Evolutionary conservation across 2,113 vertebrate species (phyloP), one percentile per base, ranked within the genome.

Genomic region (Agapornis roseicollis): DNA sequence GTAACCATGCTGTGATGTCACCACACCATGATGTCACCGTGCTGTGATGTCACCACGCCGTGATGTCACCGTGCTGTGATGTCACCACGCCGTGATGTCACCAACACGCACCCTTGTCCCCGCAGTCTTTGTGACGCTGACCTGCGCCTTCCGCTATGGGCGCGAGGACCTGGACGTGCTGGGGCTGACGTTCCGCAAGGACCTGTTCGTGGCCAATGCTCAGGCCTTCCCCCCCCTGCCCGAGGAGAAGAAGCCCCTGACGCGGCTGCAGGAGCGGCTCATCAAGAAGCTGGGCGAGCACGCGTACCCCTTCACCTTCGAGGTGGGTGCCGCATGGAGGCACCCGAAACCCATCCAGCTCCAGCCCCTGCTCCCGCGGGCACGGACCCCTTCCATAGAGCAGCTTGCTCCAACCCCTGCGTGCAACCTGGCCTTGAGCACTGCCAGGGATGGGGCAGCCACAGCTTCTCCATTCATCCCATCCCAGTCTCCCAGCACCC

Each of bases 211-310:
- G 85, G 98, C 99, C 81, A 99, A 99, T 18, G 96, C 98, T 66
- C 99, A 99, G 96, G 98, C 98, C 16, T 99, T 99, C 78, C 99
- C 99, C 1, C 99, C 99, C 0, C 69, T 98, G 31, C 97, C 98
- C 0, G 99, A 99, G 80, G 98, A 99, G 88, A 98, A 98, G 96
- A 99, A 98, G 83, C 97, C 97, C 22, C 96, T 99, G 85, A 99
- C 99, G 0, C 98, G 99, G 58, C 98, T 99, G 46, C 99, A 99
- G 98, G 99, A 99, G 63, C 98, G 99, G 8, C 98, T 99, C 64
- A 98, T 99, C 64, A 99, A 99, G 96, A 99, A 99, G 91, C 97
- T 99, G 90, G 99, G 99, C 37, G 99, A 99, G 82, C 99, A 99
- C 0, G 99, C 99, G 50, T 98, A 99, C 91, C 99, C 99, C 2